phyloP scores from a whole-genome alignment of 2,797 vertebrate genomes.

The Chloroceryle inda region DNA sequence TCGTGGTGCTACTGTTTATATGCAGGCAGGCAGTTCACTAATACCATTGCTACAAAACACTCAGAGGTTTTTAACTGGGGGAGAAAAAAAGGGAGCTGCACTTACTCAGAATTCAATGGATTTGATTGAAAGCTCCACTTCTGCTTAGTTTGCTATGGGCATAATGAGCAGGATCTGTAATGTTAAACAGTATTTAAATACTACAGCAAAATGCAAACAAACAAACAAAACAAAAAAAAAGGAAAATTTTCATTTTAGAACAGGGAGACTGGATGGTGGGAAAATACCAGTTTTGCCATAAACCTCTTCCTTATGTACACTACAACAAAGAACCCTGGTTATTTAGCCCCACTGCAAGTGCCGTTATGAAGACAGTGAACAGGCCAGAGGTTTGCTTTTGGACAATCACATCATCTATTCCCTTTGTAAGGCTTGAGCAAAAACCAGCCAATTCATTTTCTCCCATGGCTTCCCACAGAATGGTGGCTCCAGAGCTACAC shows the following conservation, averaged over 20 bases:
- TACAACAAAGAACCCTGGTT: neutral
- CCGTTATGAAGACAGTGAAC: neutral
- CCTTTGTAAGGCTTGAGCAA: neutral
- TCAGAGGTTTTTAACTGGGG: neutral
- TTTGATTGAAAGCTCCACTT: constrained; percentile 8
- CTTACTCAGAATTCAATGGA: neutral
- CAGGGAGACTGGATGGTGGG: neutral
- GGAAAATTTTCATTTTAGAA: neutral
- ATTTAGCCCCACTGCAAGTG: neutral
- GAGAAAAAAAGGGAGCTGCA: neutral
- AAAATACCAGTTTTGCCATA: neutral
- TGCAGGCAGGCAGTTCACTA: constrained; percentile 3
- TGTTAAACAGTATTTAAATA: neutral
- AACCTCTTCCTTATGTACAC: neutral
- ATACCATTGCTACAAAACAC: constrained; percentile 1
- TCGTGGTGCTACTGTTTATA: neutral
- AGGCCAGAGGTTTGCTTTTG: neutral
- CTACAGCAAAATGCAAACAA: neutral
- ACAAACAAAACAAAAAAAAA: neutral
- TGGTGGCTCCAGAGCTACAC: neutral
- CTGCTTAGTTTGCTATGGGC: neutral
- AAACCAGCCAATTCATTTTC: neutral
- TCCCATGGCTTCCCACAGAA: neutral
- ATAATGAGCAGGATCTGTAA: neutral
- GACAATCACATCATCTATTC: neutral